phyloP scores from a whole-genome alignment of 2,888 invertebrate species.

The Brachycybe producta region DNA sequence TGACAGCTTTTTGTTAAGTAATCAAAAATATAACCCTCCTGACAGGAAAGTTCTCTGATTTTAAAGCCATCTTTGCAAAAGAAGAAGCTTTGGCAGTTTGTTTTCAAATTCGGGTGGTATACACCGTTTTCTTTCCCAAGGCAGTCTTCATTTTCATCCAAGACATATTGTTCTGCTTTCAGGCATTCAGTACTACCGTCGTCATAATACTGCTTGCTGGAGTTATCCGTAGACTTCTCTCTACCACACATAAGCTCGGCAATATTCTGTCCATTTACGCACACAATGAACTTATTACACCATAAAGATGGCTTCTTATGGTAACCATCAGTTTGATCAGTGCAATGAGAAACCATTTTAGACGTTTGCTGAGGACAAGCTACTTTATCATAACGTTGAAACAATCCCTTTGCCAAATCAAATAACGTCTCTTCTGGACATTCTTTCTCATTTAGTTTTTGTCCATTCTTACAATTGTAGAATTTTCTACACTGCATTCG shows the following conservation, averaged over 20 bases:
- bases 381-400: not conserved
- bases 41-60: conserved; percentile 19
- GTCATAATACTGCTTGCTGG: not conserved
- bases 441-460: not conserved
- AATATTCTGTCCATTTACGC: not conserved
- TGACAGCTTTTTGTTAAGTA: conserved; percentile 17
- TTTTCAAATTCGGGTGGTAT: conserved; percentile 22
- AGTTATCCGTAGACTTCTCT: not conserved
- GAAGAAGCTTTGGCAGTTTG: conserved; percentile 20
- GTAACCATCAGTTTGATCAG: not conserved
- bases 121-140: conserved; percentile 21
- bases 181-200: not conserved
- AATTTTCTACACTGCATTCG: not conserved
- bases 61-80: conserved; percentile 17
- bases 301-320: not conserved
- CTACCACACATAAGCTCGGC: not conserved
- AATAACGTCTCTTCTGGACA: conserved; percentile 4
- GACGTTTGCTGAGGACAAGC: not conserved
- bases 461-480: not conserved
- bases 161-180: not conserved
- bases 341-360: not conserved
- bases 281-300: not conserved
- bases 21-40: conserved; percentile 20
- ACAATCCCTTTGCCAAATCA: too few relatives aligned
- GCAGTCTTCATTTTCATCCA: conserved; percentile 14